Conservation (phyloP, 2,113 vertebrate species). For the Girardinichthys multiradiatus region DNA sequence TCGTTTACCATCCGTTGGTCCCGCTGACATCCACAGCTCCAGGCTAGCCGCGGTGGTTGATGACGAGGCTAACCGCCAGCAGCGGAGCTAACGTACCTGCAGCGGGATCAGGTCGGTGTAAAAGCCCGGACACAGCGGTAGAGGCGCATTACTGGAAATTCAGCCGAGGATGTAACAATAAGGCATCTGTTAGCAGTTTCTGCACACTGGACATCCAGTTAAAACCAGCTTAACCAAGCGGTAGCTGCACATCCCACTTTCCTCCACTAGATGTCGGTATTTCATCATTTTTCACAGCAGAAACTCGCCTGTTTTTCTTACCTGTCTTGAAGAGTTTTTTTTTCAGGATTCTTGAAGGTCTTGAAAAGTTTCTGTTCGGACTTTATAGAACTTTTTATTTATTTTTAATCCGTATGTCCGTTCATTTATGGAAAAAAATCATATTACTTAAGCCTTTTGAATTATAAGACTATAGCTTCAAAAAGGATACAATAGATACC, state of each 20-base stretch:
- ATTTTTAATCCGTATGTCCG: background rate
- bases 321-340: background rate
- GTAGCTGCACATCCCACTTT: background rate
- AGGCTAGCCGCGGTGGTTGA: background rate
- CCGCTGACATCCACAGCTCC: background rate
- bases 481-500: no score
- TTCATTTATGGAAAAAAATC: no score
- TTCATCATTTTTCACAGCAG: background rate
- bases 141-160: background rate
- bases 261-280: conserved; percentile 10
- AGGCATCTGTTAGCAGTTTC: background rate
- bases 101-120: background rate
- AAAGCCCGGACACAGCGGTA: background rate
- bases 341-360: no score
- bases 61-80: conserved; percentile 6
- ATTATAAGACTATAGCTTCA: no score
- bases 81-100: conserved; percentile 17
- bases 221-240: background rate
- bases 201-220: background rate
- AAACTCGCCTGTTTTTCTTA: background rate
- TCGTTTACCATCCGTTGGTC: background rate
- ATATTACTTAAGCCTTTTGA: no score
- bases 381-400: background rate
- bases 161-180: rapidly evolving
- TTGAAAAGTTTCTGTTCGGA: background rate